phyloP scores from a whole-genome alignment of 1,140 invertebrate species.

The Paraescarpia echinospica region DNA sequence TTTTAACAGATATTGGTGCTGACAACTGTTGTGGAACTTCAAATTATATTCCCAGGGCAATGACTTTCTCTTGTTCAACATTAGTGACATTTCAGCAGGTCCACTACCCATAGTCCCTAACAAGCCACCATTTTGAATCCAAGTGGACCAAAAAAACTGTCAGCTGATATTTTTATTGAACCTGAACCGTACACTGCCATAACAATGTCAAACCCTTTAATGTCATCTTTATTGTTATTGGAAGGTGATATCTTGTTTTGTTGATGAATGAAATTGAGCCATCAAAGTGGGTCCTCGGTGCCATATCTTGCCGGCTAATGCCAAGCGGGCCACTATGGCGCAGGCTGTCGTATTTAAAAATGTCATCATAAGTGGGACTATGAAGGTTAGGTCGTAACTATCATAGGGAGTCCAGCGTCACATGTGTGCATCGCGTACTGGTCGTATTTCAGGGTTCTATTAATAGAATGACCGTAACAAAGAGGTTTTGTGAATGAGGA shows the following conservation, averaged over 20 bases:
- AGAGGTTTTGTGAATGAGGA: neutral
- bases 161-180: neutral
- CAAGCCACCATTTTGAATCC: neutral
- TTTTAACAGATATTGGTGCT: neutral
- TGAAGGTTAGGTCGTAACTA: neutral
- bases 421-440: neutral
- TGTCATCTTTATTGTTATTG: neutral
- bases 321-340: neutral
- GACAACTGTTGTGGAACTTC: too few species aligned
- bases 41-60: neutral
- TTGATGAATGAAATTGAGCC: neutral
- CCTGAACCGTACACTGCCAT: neutral
- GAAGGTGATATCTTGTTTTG: neutral
- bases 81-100: neutral
- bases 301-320: neutral
- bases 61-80: neutral
- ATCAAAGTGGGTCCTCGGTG: neutral
- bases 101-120: neutral
- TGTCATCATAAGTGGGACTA: neutral
- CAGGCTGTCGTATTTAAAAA: too few species aligned
- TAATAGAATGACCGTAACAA: neutral
- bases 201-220: neutral
- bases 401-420: neutral
- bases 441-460: neutral
- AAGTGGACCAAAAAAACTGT: too few species aligned